Base-by-base conservation (phyloP, 2,797 vertebrate genomes). In the Coranthus polyacanthus region DNA sequence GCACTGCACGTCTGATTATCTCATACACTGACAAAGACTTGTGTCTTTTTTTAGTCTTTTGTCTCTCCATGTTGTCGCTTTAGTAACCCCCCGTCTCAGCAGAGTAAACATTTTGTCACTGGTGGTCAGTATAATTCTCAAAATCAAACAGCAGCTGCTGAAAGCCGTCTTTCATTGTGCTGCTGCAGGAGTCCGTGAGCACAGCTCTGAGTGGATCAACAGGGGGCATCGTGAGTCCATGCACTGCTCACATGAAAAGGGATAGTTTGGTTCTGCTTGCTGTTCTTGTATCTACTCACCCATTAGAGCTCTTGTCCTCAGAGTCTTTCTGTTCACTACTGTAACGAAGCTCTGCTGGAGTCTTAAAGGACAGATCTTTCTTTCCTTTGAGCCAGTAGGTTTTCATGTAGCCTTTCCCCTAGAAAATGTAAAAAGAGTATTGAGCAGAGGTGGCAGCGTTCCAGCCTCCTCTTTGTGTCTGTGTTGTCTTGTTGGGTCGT, bases 331-430 rank as follows among this genome's bases (percentile, higher is more conserved):
- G 91, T 34, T 94, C 91, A 9, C 86, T 86, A 83, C 87, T 92
- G 85, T 92, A 93, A 53, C 89, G 86, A 24, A 92, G 82, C 82
- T 93, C 92, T 2, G 87, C 91, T 16, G 91, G 91, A 18, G 91
- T 89, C 82, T 93, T 93, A 62, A 93, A 93, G 0, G 91, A 92
- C 0, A 94, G 84, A 68, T 94, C 91, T 47, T 89, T 86, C 82
- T 94, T 93, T 29, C 93, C 92, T 68, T 95, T 95, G 43, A 95
- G 84, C 93, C 93, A 95, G 64, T 94, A 94, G 3, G 91, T 93
- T 85, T 93, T 94, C 91, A 94, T 94, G 81, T 93, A 94, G 61
- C 93, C 91, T 86, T 94, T 94, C 5, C 87, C 92, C 90, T 90
- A 50, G 0, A 36, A 43, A 20, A 17, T 3, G 20, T 11, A 45